Base-by-base conservation (phyloP, 2,888 invertebrate species). In the Poecilus cupreus region DNA sequence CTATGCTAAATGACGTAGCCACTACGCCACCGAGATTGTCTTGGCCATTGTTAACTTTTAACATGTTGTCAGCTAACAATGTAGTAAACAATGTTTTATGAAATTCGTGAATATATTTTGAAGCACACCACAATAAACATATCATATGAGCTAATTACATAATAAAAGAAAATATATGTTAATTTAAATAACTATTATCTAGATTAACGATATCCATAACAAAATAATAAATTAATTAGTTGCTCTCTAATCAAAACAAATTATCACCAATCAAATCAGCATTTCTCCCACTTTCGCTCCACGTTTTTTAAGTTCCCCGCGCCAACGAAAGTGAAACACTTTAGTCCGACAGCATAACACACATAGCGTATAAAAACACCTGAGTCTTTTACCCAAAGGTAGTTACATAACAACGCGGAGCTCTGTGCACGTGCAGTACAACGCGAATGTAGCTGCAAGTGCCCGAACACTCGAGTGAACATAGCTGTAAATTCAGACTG, bases 291-390 rank as follows among this genome's bases (percentile, higher is more conserved):
- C 64, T 18, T 13, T 26, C 26, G 11, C n/a, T 4, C 46, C 46
- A 3, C 0, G 13, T n/a, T 18, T 3, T 4, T 43, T 1, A 43
- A 43, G 8, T 68, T 68, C 37, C 37, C 37, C 64, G 5, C 13
- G 5, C 13, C 24, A 26, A 60, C 64, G 37, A 68, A 68, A 68
- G 64, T 68, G 64, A 68, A 60, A 60, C 43, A 43, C 13, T 43
- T 68, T 6, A 68, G 5, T 18, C 20, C 13, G 64, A 10, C 51
- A 43, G 43, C n/a, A 11, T 60, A 20, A 26, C 24, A 60, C 24
- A 57, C 60, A 24, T 26, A 11, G 20, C 13, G 60, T 68, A 68
- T 68, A 68, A 18, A 64, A 18, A 13, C 32, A 32, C 64, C 64
- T 37, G 37, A 32, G 37, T 20, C 6, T 32, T 39, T 18, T 4